Evolutionary conservation across 2,113 vertebrate species (phyloP), one percentile per base, ranked within the genome.

Genomic region (Perca flavescens): DNA sequence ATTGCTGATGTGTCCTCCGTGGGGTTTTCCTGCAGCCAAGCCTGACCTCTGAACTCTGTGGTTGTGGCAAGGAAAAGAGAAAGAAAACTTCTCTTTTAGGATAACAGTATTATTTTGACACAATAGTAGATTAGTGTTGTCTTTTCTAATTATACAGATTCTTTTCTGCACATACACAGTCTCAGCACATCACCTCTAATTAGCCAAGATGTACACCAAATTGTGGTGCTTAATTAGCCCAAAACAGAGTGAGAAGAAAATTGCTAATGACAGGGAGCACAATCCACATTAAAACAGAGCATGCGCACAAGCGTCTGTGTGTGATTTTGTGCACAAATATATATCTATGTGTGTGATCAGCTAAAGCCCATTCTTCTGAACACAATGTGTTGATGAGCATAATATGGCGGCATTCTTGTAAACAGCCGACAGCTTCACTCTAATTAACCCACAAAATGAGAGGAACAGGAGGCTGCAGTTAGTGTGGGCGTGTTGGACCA

Each of bases 371-470:
- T 74, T 80, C 58, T 81, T 77, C 62, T 69, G 17, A 54, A 46
- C 43, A 52, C 76, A 46, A 62, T 85, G 53, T 82, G 66, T 72
- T 72, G 25, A 92, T 92, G 82, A 92, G n/a, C 0, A 68, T 88
- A 89, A 85, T 92, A 95, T 94, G 94, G 94, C 88, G 36, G 40
- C 57, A 74, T 90, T 90, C 92, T 91, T 90, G 91, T 95, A 74
- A 87, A 90, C 93, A 89, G 86, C 92, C 88, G 90, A 88, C 90
- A 86, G 91, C 93, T 91, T 93, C 91, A 82, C 93, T 94, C 93
- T 95, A 94, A 95, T 96, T 95, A 88, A 94, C 94, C 92, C 91
- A 72, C 88, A 89, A 89, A 84, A 95, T 94, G 91, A 94, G 89
- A 72, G 46, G 75, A 93, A 91, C 90, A 90, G 91, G 89, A 91